Evolutionary conservation across 2,888 invertebrate species (phyloP), one percentile per base, ranked within the genome.

Genomic region (Drosophila eohydei): DNA sequence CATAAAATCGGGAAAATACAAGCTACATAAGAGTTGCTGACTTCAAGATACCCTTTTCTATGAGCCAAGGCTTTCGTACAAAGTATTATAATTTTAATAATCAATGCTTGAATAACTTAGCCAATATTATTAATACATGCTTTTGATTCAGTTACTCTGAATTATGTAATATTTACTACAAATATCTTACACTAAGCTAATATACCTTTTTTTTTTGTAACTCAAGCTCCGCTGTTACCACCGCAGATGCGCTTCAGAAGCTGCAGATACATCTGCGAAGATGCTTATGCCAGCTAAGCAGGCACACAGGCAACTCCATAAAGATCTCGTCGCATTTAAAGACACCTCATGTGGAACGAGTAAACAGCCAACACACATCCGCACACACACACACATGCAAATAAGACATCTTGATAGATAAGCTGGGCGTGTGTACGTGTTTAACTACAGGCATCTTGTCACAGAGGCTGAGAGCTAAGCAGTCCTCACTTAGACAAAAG

Each of bases 281-380:
- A 59, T 8, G 67, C 64, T 66, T 56, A 67, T 52, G 70, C 52
- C 56, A 65, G 74, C 80, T 74, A 71, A 74, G 73, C 77, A 63
- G 65, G 55, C 57, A 54, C 61, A 65, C 61, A 75, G 69, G 75
- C 74, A 75, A 71, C 78, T 83, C 83, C 83, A 88, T 90, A 90
- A 88, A 88, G 89, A 90, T 83, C 81, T 87, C 72, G 78, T 78
- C 90, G 79, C 89, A 80, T 83, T 90, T 83, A 90, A 87, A 90
- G 81, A 80, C 87, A 86, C 89, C 90, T 90, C 87, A 78, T 88
- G 88, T 88, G 90, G 81, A 88, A 85, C 85, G 74, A 73, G 76
- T 74, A 71, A 69, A 68, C 75, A 76, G 61, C 58, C 60, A 54
- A 60, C 63, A 73, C 63, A 78, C 63, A 70, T 16, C 36, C 67